Evolutionary conservation across 2,113 vertebrate species (phyloP).

Genomic region (Antechinus flavipes): DNA sequence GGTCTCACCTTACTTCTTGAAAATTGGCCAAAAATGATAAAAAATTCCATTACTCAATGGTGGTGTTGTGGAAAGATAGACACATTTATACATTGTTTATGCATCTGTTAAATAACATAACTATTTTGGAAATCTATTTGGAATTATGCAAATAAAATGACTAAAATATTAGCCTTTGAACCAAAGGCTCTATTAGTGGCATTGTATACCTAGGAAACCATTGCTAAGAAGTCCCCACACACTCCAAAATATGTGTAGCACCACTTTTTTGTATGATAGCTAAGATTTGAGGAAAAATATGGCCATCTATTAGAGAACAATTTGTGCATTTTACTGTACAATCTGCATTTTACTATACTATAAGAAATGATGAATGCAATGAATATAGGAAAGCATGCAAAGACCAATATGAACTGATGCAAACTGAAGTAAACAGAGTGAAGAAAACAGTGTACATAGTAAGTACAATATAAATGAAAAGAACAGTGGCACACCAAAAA

Average conservation of each 20-base stretch:
- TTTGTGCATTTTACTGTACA: background rate
- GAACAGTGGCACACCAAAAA: background rate
- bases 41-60: background rate
- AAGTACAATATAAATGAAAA: background rate
- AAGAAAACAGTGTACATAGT: background rate
- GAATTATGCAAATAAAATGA: background rate
- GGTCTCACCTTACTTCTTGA: background rate
- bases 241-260: background rate
- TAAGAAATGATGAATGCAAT: background rate
- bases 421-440: background rate
- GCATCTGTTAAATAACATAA: background rate
- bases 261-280: background rate
- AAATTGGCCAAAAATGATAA: background rate
- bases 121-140: background rate
- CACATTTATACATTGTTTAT: background rate
- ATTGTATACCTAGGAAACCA: background rate
- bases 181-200: background rate
- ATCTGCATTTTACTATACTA: background rate
- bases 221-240: background rate
- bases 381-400: background rate
- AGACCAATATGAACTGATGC: background rate
- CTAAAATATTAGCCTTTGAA: background rate
- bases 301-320: background rate
- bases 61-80: background rate
- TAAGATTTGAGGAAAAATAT: background rate